phyloP scores from a whole-genome alignment of 2,113 vertebrate genomes.

The Casuarius casuarius region DNA sequence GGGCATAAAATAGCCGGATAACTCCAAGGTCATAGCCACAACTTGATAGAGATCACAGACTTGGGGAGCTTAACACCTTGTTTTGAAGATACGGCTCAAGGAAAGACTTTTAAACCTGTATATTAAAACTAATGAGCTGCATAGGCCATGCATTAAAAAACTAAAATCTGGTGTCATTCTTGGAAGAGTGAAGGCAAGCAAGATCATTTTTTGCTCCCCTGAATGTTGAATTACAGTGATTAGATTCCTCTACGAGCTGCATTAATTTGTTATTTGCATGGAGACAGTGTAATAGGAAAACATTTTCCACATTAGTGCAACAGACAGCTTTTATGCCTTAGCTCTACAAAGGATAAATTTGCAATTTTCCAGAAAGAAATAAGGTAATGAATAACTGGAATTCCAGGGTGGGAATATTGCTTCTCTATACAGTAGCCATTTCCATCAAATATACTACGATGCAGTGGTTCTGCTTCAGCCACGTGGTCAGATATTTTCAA shows the following conservation, averaged over 20 bases:
- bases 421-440: constrained; percentile 12
- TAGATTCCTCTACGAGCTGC: constrained; percentile 63
- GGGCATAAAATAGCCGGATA: constrained; percentile 1
- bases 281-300: constrained; percentile 62
- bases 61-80: background rate
- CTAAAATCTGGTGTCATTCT: constrained; percentile 62
- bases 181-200: constrained; percentile 54
- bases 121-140: constrained; percentile 63
- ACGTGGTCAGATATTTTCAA: background rate
- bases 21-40: background rate
- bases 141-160: constrained; percentile 49
- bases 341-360: constrained; percentile 62
- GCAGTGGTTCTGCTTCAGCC: background rate
- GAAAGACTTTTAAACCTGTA: constrained; percentile 52
- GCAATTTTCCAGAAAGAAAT: constrained; percentile 56
- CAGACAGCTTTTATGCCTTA: constrained; percentile 57
- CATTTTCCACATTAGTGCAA: constrained; percentile 68
- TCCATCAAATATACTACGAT: constrained; percentile 43
- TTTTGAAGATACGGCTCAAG: constrained; percentile 7
- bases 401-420: constrained; percentile 48
- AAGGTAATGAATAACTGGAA: constrained; percentile 51
- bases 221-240: constrained; percentile 69
- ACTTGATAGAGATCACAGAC: background rate
- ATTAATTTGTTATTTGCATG: constrained; percentile 73
- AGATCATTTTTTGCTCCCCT: constrained; percentile 68